A percentile compares a stretch with the other conserved stretches of the same genome.
phyloP scores from a whole-genome alignment of 2,113 vertebrate genomes.

The Progne subis region DNA sequence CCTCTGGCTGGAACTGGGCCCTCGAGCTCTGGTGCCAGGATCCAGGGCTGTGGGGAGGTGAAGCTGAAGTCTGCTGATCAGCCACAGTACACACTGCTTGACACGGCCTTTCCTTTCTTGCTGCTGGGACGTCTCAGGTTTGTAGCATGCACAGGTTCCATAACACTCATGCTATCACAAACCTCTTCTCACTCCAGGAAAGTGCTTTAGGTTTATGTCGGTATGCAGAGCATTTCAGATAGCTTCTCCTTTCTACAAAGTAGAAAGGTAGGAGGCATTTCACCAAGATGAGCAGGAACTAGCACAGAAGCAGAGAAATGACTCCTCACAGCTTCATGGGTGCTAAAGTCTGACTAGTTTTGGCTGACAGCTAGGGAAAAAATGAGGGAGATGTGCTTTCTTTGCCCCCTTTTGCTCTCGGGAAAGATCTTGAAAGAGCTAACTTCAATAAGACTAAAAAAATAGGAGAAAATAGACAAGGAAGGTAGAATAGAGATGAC shows the following conservation, averaged over 20 bases:
- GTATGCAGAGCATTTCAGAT: not conserved
- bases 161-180: not conserved
- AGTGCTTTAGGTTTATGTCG: not conserved
- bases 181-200: not conserved
- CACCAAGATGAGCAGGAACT: not conserved
- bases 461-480: not conserved
- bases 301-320: not conserved
- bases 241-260: not conserved
- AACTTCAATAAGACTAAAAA: not conserved
- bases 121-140: not conserved
- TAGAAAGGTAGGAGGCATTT: not conserved
- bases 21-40: not conserved
- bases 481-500: not conserved
- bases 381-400: not conserved
- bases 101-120: not conserved
- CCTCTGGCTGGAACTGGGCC: not conserved
- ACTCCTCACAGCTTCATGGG: not conserved
- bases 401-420: slow-evolving; percentile 6
- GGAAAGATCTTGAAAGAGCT: slow-evolving; percentile 8
- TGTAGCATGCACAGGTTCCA: not conserved
- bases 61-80: not conserved
- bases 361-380: not conserved
- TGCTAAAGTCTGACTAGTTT: not conserved
- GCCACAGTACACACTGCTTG: accelerated
- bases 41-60: not conserved